These are phyloP conservation scores for Pagetopsis macropterus DNA, from an alignment of 2,797 vertebrate species.

Conservation along the genomic window DNA sequence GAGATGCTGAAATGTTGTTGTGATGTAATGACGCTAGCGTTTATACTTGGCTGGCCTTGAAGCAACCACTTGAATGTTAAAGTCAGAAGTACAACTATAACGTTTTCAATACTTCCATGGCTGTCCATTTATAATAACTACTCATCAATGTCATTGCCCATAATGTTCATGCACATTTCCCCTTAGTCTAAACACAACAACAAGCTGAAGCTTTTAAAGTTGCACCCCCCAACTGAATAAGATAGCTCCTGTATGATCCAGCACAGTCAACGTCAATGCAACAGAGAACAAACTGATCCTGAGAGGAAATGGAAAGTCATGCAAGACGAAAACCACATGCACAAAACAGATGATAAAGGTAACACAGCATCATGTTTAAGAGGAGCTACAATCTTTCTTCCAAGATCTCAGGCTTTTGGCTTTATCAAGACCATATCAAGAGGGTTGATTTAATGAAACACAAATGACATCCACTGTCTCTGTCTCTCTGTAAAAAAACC, in stretches of 20 bases:
- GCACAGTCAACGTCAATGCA: neutral
- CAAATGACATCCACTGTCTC: neutral
- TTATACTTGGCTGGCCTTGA: neutral
- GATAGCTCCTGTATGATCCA: neutral
- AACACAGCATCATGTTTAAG: neutral
- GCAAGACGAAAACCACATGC: neutral
- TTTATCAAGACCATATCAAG: neutral
- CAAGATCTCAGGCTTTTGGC: neutral
- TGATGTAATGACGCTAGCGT: neutral
- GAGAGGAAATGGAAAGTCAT: neutral
- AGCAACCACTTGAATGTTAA: neutral
- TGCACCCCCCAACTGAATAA: neutral
- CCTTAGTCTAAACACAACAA: neutral
- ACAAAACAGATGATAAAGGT: conserved; percentile 23
- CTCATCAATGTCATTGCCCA: neutral
- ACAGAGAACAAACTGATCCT: conserved; percentile 1
- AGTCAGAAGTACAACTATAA: neutral
- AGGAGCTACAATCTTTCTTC: neutral
- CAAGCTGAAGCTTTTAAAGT: neutral
- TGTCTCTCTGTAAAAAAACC: conserved; percentile 5
- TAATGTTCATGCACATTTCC: neutral
- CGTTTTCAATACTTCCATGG: neutral
- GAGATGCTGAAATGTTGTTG: conserved; percentile 5
- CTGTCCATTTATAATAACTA: neutral
- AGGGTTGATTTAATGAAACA: neutral